Base-by-base conservation (phyloP, 2,797 vertebrate genomes). In the Eupleurogrammus muticus region DNA sequence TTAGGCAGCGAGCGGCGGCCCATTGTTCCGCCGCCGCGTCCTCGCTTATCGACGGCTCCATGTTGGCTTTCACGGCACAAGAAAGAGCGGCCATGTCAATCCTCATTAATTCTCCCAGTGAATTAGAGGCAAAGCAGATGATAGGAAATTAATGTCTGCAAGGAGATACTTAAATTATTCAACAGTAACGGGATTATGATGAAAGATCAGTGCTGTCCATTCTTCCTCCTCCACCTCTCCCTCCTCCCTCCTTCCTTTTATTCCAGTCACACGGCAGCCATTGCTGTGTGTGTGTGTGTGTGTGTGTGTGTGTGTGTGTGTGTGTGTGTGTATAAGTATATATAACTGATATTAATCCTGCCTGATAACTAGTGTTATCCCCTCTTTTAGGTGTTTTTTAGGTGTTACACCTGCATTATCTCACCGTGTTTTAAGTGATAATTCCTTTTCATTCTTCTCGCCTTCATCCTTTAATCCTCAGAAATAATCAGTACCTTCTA, bases 141-240 rank as follows among this genome's bases (percentile, higher is more conserved):
- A 92, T 92, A 89, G 90, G 87, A 92, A 94, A 92, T 92, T 80
- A 92, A 92, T 89, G 90, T 91, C 86, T 87, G 89, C 81, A 77
- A 93, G 88, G 84, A 90, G 83, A 88, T 78, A 88, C 85, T 90
- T 92, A 82, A 91, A 93, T 92, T 90, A 93, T 93, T 93, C 91
- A 92, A 77, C 87, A 87, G 87, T 91, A 92, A 93, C 84, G 85
- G 87, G 90, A 92, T 93, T 92, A 91, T 87, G 90, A 92, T 90
- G 85, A 91, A 91, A 91, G 86, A 92, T 91, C 89, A 86, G 85
- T 67, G 76, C 32, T 36, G 56, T 71, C 73, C 23, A 62, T 76
- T 75, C 68, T 67, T 68, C 70, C 24, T 32, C 28, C 63, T 57
- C 13, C 35, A 23, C 50, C 44, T 44, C 63, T 48, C 28, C 59